Percentiles rank a stretch among this genome's conserved stretches.
These are phyloP conservation scores for Coregonus ussuriensis DNA, from an alignment of 2,797 vertebrate species.

Conservation along the genomic window DNA sequence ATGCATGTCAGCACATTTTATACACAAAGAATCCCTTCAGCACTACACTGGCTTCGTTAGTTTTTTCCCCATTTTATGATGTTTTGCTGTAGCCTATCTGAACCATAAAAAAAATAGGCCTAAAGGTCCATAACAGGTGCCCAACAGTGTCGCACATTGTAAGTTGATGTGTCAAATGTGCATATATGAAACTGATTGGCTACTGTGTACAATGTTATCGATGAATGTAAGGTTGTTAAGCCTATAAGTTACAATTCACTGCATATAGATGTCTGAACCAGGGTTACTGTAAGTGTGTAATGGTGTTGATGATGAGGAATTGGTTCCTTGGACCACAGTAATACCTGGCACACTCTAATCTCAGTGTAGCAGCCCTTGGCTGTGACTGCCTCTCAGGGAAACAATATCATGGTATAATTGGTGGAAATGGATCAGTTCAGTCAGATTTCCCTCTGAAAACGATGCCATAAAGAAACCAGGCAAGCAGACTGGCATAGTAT, in stretches of 20 bases:
- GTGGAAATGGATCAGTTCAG: constrained; percentile 18
- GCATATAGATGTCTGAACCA: not conserved
- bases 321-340: not conserved
- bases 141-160: not conserved
- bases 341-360: not conserved
- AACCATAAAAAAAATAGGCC: not conserved
- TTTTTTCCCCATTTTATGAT: not conserved
- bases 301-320: not conserved
- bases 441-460: not conserved
- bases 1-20: not conserved
- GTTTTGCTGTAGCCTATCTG: not conserved
- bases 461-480: not conserved
- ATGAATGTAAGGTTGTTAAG: not conserved
- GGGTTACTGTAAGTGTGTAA: not conserved
- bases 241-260: not conserved
- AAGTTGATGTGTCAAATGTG: not conserved
- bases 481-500: not conserved
- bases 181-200: not conserved
- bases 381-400: not conserved
- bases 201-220: not conserved
- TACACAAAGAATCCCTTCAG: not conserved
- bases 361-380: not conserved
- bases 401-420: constrained; percentile 15
- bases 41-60: not conserved
- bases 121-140: too few species aligned